These are phyloP conservation scores for Nyctibius grandis DNA, from an alignment of 2,797 vertebrate species.

Conservation along the genomic window DNA sequence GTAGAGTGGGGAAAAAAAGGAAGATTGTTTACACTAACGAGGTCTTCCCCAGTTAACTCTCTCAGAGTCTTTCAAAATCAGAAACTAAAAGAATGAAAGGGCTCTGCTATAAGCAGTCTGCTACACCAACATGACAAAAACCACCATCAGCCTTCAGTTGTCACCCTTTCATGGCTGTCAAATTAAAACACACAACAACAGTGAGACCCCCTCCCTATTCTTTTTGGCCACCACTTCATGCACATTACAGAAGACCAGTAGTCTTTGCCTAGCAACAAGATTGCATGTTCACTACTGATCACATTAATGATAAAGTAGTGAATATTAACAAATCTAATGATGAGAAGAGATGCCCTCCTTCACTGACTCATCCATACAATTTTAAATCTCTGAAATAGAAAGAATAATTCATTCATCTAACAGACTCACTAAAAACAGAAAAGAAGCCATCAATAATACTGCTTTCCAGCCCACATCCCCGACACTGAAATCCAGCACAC, in stretches of 20 bases:
- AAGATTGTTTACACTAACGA: not conserved
- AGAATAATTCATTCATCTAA: conserved; percentile 6
- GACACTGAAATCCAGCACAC: not conserved
- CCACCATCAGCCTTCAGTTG: not conserved
- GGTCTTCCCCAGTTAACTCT: not conserved
- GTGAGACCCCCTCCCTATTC: not conserved
- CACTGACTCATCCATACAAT: not conserved
- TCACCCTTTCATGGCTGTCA: not conserved
- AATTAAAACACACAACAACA: not conserved
- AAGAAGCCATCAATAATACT: not conserved
- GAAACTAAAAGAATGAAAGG: not conserved
- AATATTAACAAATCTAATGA: not conserved
- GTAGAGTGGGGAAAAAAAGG: not conserved
- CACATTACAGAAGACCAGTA: not conserved
- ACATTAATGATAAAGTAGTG: not conserved
- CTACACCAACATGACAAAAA: not conserved
- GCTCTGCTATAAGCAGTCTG: not conserved
- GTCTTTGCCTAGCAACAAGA: not conserved
- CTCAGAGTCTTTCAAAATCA: not conserved
- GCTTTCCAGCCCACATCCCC: not conserved
- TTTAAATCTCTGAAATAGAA: not conserved
- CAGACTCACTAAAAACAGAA: not conserved
- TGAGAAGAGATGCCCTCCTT: not conserved
- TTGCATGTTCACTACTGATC: not conserved
- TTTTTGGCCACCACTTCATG: not conserved